phyloP scores from a whole-genome alignment of 2,888 invertebrate species.

The Cheilosia vulpina region DNA sequence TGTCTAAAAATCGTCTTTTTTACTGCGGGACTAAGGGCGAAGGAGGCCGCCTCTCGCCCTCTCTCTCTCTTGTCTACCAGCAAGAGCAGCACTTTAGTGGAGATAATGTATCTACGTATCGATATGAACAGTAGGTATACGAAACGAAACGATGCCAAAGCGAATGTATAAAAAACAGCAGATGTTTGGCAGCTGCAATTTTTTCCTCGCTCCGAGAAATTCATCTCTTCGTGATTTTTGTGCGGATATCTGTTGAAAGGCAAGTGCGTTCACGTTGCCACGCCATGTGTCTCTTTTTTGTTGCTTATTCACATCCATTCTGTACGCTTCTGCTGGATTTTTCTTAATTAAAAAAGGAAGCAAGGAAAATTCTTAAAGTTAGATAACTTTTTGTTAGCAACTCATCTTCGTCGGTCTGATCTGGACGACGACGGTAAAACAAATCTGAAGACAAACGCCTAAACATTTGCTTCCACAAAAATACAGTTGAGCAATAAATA shows the following conservation, averaged over 20 bases:
- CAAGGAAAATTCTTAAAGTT: constrained; percentile 3
- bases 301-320: background rate
- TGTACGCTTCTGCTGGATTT: background rate
- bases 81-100: background rate
- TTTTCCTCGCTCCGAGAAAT: constrained; percentile 48
- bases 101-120: background rate
- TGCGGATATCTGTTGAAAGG: constrained; percentile 19
- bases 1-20: constrained; percentile 30
- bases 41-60: background rate
- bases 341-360: constrained; percentile 18
- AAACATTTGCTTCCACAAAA: constrained; percentile 41
- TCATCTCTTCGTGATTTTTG: constrained; percentile 61
- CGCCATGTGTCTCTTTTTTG: background rate
- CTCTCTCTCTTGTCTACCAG: background rate
- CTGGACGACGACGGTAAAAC: background rate
- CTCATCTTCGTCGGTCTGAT: background rate
- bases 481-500: constrained; percentile 13
- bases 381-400: constrained; percentile 2
- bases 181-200: constrained; percentile 74
- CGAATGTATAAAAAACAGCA: constrained; percentile 36
- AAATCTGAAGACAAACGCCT: constrained; percentile 23
- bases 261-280: constrained; percentile 27
- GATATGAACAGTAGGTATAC: background rate
- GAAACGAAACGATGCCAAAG: background rate
- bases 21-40: constrained; percentile 27